Evolutionary conservation across 2,888 invertebrate genomes (phyloP).

Genomic region (Strigamia maritima): DNA sequence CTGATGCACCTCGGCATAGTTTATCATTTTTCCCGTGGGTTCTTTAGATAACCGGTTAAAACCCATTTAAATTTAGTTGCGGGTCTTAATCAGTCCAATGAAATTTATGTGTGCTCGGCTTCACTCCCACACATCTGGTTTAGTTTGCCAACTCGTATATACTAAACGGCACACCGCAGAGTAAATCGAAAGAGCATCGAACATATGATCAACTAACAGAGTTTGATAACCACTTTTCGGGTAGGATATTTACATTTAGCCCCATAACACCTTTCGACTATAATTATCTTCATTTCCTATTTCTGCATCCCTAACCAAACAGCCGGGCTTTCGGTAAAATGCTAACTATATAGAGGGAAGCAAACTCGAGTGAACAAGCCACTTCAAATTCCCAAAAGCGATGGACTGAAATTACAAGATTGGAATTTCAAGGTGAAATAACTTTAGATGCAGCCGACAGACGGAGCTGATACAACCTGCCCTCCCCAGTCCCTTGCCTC

Average conservation of each 20-base stretch:
- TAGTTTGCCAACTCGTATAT: background rate
- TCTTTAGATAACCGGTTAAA: constrained; percentile 22
- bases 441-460: constrained; percentile 31
- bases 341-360: background rate
- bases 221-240: background rate
- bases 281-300: background rate
- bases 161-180: background rate
- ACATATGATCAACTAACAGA: background rate
- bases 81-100: constrained; percentile 26
- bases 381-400: constrained; percentile 30
- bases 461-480: constrained; percentile 30
- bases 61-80: constrained; percentile 31
- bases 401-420: constrained; percentile 32
- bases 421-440: constrained; percentile 32
- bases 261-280: background rate
- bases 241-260: background rate
- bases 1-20: background rate
- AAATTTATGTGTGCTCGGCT: constrained; percentile 30
- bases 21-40: constrained; percentile 20
- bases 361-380: constrained; percentile 20
- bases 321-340: background rate
- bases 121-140: constrained; percentile 21
- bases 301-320: constrained; percentile 7
- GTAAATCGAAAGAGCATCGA: background rate
- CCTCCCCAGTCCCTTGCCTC: constrained; percentile 20